Evolutionary conservation across 2,888 invertebrate genomes (phyloP).

Genomic region (Cheilosia urbana): DNA sequence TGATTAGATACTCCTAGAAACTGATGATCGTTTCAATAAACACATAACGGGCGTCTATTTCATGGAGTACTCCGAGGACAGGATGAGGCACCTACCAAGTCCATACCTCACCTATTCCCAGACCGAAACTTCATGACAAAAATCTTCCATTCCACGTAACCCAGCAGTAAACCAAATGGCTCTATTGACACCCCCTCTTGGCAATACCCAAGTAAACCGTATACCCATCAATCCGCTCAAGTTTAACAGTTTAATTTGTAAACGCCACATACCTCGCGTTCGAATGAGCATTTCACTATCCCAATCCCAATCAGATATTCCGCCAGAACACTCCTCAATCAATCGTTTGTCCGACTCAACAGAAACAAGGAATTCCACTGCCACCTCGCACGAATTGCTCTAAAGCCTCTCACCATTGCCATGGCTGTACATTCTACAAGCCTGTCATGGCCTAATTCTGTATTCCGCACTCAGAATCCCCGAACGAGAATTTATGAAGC

Average conservation of each 20-base stretch:
- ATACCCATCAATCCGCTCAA: constrained; percentile 32
- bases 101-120: no score
- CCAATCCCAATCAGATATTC: constrained; percentile 51
- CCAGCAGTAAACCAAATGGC: constrained; percentile 2
- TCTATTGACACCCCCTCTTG: constrained; percentile 29
- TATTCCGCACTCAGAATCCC: constrained; percentile 70
- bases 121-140: no score
- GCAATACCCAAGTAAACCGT: constrained; percentile 20
- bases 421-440: constrained; percentile 11
- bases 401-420: constrained; percentile 36
- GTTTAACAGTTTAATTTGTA: constrained; percentile 74
- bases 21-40: no score
- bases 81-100: no score
- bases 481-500: constrained; percentile 71
- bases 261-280: constrained; percentile 55
- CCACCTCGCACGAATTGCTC: constrained; percentile 45
- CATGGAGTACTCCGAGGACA: no score
- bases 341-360: constrained; percentile 65
- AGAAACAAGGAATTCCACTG: constrained; percentile 64
- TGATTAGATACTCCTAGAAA: no score
- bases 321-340: constrained; percentile 69
- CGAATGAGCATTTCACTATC: constrained; percentile 11
- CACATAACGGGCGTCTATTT: no score
- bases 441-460: constrained; percentile 70
- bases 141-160: background rate